Conservation (phyloP, 2,113 vertebrate genomes). For the Herpetotheres cachinnans region DNA sequence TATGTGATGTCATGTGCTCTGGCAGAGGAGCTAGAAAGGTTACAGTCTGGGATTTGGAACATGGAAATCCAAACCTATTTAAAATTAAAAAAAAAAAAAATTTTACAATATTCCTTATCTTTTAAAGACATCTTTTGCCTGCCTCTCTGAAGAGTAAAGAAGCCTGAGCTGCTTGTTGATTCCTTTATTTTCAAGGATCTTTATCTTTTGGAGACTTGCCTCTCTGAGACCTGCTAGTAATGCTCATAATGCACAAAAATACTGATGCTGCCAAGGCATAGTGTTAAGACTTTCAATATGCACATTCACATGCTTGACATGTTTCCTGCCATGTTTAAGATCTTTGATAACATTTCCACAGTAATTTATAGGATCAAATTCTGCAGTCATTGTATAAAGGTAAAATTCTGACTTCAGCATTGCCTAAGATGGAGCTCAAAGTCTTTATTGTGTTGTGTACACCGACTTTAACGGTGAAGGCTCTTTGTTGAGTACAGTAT, state of each 20-base stretch:
- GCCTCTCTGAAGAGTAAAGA: not conserved
- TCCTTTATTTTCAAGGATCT: not conserved
- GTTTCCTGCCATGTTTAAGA: not conserved
- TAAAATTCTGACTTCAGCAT: not conserved
- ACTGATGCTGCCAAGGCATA: not conserved
- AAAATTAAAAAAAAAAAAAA: not conserved
- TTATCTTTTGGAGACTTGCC: not conserved
- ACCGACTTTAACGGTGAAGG: not conserved
- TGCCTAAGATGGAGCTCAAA: not conserved
- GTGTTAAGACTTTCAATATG: not conserved
- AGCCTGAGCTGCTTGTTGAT: not conserved
- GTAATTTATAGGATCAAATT: not conserved
- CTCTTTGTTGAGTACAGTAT: not conserved
- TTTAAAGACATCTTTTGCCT: not conserved
- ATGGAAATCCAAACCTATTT: not conserved
- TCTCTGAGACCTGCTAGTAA: not conserved
- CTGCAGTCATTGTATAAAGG: not conserved
- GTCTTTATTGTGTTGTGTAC: not conserved
- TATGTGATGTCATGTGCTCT: not conserved
- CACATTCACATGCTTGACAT: not conserved
- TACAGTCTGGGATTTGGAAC: not conserved
- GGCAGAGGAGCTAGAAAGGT: not conserved
- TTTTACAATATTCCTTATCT: not conserved
- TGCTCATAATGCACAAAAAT: not conserved
- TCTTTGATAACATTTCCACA: not conserved